Evolutionary conservation across 2,888 invertebrate species (phyloP).

Genomic region (Mesopsocus fuscifrons): DNA sequence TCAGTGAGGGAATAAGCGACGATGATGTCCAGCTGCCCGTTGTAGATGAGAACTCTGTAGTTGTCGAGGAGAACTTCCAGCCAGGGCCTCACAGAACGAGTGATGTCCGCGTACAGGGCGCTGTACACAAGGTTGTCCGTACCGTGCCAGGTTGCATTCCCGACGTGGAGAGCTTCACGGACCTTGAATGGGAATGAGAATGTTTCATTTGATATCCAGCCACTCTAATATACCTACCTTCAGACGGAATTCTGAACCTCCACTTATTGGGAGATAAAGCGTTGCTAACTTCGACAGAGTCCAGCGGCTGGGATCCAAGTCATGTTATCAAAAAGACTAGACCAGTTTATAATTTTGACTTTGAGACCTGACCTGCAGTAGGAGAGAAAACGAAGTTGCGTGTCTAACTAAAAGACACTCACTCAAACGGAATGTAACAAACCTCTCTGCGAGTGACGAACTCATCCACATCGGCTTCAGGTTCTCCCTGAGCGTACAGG

Average conservation of each 20-base stretch:
- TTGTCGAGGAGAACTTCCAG: background rate
- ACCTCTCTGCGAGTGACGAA: constrained; percentile 6
- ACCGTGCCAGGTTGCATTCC: constrained; percentile 10
- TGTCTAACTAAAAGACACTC: too few species aligned
- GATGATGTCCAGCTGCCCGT: constrained; percentile 7
- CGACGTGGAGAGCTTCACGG: constrained; percentile 14
- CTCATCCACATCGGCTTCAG: background rate
- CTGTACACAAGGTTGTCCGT: background rate
- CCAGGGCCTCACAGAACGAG: constrained; percentile 3
- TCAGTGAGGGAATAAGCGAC: background rate
- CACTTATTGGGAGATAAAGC: too few species aligned
- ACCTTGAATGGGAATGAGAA: constrained; percentile 6
- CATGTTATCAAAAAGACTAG: too few species aligned
- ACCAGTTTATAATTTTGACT: too few species aligned
- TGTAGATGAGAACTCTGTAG: constrained; percentile 7
- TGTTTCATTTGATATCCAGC: background rate
- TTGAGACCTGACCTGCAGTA: too few species aligned
- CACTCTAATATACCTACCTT: background rate
- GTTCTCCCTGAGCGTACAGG: constrained; percentile 14
- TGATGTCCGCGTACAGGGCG: background rate
- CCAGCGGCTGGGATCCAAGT: too few species aligned
- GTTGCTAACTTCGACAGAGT: background rate
- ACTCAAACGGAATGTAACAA: background rate
- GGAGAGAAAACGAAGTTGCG: too few species aligned
- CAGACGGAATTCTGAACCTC: background rate